phyloP scores from a whole-genome alignment of 1,140 invertebrate species.

The Euwallacea similis region DNA sequence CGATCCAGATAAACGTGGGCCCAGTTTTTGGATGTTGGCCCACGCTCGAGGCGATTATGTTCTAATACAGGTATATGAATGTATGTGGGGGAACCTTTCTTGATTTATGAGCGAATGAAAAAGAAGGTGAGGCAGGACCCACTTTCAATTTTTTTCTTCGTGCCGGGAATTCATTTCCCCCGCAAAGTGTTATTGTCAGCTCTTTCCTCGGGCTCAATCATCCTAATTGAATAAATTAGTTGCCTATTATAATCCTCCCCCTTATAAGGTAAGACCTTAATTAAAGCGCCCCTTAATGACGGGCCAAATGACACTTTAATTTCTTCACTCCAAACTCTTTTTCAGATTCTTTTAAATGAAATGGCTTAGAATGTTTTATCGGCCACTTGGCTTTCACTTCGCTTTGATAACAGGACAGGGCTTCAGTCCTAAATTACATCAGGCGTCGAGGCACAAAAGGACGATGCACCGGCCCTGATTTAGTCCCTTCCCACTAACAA shows the following conservation, averaged over 20 bases:
- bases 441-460: background rate
- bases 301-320: conserved; percentile 23
- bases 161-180: background rate
- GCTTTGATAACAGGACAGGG: background rate
- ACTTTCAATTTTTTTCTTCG: too few relatives aligned
- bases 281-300: conserved; percentile 16
- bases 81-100: background rate
- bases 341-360: conserved; percentile 11
- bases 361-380: conserved; percentile 7
- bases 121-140: too few relatives aligned
- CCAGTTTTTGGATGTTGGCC: conserved; percentile 29
- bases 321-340: conserved; percentile 12
- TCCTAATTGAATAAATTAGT: conserved; percentile 22
- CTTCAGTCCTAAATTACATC: background rate
- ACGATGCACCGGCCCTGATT: background rate
- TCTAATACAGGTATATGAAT: conserved; percentile 37
- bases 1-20: conserved; percentile 28
- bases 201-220: conserved; percentile 3
- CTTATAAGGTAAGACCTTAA: conserved; percentile 14
- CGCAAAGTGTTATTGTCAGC: too few relatives aligned
- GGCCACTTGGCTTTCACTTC: background rate
- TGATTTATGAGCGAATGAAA: too few relatives aligned
- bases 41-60: conserved; percentile 26
- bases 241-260: conserved; percentile 13
- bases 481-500: conserved; percentile 3